Conservation (phyloP, 2,888 invertebrate species). For the Desoria tigrina region DNA sequence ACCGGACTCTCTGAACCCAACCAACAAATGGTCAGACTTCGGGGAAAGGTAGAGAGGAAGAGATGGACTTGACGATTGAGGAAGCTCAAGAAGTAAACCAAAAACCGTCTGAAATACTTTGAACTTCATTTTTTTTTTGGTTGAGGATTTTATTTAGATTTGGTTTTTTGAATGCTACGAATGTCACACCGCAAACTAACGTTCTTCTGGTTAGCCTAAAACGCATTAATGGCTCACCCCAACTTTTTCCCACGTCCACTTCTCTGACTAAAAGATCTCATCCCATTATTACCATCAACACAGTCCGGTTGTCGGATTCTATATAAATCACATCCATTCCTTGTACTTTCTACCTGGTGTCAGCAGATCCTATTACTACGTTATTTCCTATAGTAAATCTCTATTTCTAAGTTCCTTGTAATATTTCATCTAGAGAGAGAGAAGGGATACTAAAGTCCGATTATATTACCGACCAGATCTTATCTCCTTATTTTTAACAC, state of each 20-base stretch:
- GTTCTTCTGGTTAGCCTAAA: slow-evolving; percentile 7
- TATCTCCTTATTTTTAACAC: no score
- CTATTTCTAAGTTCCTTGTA: no score
- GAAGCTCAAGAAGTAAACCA: background rate
- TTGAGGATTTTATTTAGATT: background rate
- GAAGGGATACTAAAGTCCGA: no score
- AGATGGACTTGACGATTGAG: no score
- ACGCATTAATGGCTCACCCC: slow-evolving; percentile 12
- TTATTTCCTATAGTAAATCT: no score
- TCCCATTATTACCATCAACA: background rate
- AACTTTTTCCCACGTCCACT: slow-evolving; percentile 11
- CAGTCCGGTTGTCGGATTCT: background rate
- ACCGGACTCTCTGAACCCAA: no score
- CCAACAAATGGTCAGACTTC: background rate
- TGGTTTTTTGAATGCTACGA: background rate
- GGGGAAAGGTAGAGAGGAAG: no score
- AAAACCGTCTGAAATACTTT: background rate
- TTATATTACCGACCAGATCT: no score
- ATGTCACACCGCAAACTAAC: slow-evolving; percentile 5
- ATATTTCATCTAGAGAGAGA: no score
- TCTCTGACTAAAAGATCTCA: background rate
- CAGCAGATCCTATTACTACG: no score
- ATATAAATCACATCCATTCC: no score
- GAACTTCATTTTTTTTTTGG: background rate
- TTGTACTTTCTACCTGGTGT: no score